These are phyloP conservation scores for Anhinga anhinga DNA, from an alignment of 2,113 vertebrate species.

Conservation along the genomic window DNA sequence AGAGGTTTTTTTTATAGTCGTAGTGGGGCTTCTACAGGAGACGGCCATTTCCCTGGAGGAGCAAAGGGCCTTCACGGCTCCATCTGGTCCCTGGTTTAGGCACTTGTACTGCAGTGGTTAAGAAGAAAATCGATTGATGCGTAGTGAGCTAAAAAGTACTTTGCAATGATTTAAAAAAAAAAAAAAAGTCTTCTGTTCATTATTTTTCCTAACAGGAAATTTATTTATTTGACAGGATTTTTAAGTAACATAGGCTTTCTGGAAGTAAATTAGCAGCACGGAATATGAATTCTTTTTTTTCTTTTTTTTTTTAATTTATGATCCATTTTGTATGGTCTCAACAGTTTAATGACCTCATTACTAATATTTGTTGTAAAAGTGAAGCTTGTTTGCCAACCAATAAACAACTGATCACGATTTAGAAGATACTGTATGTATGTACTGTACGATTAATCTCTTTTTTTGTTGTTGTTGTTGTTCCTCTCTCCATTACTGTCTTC, in stretches of 20 bases:
- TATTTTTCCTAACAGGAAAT: conserved; percentile 77
- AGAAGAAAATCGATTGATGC: conserved; percentile 30
- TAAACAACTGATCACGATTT: conserved; percentile 92
- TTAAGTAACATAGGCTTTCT: conserved; percentile 80
- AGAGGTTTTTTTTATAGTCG: conserved; percentile 34
- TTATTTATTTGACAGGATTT: conserved; percentile 85
- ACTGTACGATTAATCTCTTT: conserved; percentile 66
- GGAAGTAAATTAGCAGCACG: conserved; percentile 82
- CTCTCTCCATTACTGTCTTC: conserved; percentile 46
- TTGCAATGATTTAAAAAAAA: conserved; percentile 76
- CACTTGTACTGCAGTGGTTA: conserved; percentile 76
- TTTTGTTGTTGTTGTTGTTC: conserved; percentile 14
- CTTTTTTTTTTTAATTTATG: conserved; percentile 86
- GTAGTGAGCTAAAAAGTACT: conserved; percentile 58
- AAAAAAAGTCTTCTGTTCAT: conserved; percentile 56
- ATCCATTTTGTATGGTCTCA: conserved; percentile 89
- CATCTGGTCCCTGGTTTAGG: conserved; percentile 67
- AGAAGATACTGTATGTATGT: conserved; percentile 79
- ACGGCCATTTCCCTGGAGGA: conserved; percentile 60
- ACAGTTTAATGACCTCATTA: conserved; percentile 91
- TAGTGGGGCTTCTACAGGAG: conserved; percentile 72
- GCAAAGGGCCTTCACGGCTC: conserved; percentile 40
- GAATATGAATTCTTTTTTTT: conserved; percentile 72
- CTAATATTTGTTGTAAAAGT: conserved; percentile 98
- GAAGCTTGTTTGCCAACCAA: conserved; percentile 96